Evolutionary conservation across 1,140 invertebrate species (phyloP).

Genomic region (Drosophila pseudoobscura): DNA sequence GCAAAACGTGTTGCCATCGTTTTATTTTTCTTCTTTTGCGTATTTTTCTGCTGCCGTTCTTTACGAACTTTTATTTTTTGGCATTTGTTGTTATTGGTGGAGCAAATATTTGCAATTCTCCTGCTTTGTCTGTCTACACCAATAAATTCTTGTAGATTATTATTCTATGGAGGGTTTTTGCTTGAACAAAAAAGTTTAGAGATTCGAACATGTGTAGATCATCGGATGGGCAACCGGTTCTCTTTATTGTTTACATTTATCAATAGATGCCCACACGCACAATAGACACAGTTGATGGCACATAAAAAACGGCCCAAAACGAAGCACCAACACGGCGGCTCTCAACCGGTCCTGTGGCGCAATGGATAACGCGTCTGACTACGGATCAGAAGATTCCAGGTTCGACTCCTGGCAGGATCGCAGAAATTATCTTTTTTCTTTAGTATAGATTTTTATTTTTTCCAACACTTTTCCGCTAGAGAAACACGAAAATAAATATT

Average conservation of each 20-base stretch:
- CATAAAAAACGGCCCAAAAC: not conserved
- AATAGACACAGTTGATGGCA: not conserved
- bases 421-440: not conserved
- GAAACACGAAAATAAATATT: not conserved
- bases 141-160: conserved; percentile 28
- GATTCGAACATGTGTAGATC: not conserved
- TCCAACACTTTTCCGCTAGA: not conserved
- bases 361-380: conserved; percentile 86
- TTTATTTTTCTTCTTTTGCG: conserved; percentile 19
- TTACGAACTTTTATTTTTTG: conserved; percentile 28
- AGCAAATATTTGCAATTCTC: conserved; percentile 47
- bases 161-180: conserved; percentile 8
- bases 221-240: not conserved
- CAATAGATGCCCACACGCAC: not conserved
- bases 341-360: conserved; percentile 44
- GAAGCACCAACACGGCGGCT: not conserved
- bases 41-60: conserved; percentile 21
- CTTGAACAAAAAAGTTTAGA: not conserved
- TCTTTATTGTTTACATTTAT: no score
- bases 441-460: conserved; percentile 1
- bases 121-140: conserved; percentile 22
- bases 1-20: conserved; percentile 70
- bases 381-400: conserved; percentile 90
- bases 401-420: conserved; percentile 89
- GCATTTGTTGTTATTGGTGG: conserved; percentile 28